Conservation (phyloP, 37 sponge, comb jelly and placozoan genomes). For the Aplysina aerophoba region DNA sequence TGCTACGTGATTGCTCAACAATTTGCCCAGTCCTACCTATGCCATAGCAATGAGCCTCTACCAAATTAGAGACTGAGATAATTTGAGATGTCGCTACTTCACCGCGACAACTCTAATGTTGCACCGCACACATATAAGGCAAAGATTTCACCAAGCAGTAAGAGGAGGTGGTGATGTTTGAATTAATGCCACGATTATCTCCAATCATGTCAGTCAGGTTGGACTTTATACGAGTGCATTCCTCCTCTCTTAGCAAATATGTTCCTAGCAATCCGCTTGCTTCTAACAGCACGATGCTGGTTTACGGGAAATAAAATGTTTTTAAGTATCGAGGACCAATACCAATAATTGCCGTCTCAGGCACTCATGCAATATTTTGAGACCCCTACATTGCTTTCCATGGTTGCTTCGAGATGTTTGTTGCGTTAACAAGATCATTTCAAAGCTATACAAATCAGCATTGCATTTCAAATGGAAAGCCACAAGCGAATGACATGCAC, state of each 20-base stretch:
- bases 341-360: constrained; percentile 3
- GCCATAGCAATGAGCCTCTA: no score
- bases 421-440: neutral
- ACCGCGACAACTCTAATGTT: no score
- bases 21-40: no score
- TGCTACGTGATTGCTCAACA: no score
- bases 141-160: no score
- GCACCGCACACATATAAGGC: no score
- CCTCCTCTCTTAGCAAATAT: neutral
- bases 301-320: neutral
- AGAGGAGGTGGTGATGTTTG: no score
- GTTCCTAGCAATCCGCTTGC: neutral
- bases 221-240: neutral
- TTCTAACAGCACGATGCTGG: neutral
- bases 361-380: neutral
- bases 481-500: neutral
- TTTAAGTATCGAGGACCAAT: no score
- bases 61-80: no score
- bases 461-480: neutral
- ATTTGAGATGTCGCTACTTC: no score
- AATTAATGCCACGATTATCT: no score
- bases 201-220: neutral
- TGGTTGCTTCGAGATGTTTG: neutral
- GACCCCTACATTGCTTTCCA: neutral
- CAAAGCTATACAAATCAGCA: neutral